Conservation (phyloP, 2,113 vertebrate species). For the Petromus typicus region DNA sequence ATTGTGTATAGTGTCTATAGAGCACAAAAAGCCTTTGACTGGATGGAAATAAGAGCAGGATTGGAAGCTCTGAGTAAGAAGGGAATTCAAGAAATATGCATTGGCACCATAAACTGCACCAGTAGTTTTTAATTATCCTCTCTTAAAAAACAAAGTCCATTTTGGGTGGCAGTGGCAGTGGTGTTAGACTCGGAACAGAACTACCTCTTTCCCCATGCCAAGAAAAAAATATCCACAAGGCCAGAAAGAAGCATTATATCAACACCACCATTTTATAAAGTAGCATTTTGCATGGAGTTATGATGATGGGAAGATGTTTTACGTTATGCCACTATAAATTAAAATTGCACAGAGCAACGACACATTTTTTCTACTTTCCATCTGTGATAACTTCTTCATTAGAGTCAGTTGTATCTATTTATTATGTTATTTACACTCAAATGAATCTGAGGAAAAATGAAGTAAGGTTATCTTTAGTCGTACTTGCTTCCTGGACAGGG, state of each 20-base stretch:
- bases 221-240: slow-evolving; percentile 69
- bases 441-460: slow-evolving; percentile 57
- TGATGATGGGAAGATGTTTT: slow-evolving; percentile 56
- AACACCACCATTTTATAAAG: slow-evolving; percentile 68
- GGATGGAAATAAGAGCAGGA: slow-evolving; percentile 84
- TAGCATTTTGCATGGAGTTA: slow-evolving; percentile 55
- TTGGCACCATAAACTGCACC: slow-evolving; percentile 76
- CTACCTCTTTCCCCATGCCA: slow-evolving; percentile 37
- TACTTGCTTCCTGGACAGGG: neutral
- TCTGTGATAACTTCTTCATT: slow-evolving; percentile 60
- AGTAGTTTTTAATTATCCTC: slow-evolving; percentile 73
- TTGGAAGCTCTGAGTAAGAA: slow-evolving; percentile 82
- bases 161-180: slow-evolving; percentile 39
- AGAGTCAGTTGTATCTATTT: slow-evolving; percentile 65
- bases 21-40: slow-evolving; percentile 89
- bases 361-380: slow-evolving; percentile 67
- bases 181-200: neutral
- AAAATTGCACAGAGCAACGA: slow-evolving; percentile 61
- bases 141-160: slow-evolving; percentile 73
- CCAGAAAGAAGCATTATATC: slow-evolving; percentile 53
- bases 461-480: slow-evolving; percentile 11
- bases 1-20: slow-evolving; percentile 85
- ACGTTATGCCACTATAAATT: slow-evolving; percentile 66
- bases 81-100: slow-evolving; percentile 83
- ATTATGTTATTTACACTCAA: slow-evolving; percentile 65